Base-by-base conservation (phyloP, 2,888 invertebrate species). In the Drosophila sordidula region DNA sequence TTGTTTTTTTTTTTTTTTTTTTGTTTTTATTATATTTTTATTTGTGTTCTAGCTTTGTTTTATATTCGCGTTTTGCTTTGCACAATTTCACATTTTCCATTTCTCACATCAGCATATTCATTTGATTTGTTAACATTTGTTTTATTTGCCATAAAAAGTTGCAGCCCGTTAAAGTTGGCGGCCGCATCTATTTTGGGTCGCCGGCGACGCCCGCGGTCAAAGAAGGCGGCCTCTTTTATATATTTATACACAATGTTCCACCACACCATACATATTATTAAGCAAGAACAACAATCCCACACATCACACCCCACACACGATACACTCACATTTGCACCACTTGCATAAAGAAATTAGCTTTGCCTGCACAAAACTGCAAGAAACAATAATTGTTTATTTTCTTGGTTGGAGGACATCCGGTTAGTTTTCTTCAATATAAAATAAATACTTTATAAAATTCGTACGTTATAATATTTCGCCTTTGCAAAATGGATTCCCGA, bases 121-220 rank as follows among this genome's bases (percentile, higher is more conserved):
- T 71, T 66, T 69, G 70, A 73, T 66, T 67, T 61, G 56, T 58
- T 70, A 56, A 39, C 57, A 67, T 75, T 77, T 80, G 50, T 87
- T 83, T 76, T 75, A 72, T 88, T 78, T 71, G 83, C 76, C 83
- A 88, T 86, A 71, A 88, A 80, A 81, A 71, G 83, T 75, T 75
- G 83, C 83, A 86, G 75, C 51, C 71, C 86, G 69, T 78, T 87
- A 67, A 81, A 87, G 62, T 79, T 89, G 82, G 78, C 78, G 70
- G 89, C 55, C 88, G 64, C 62, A 65, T 70, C 88, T 82, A 82
- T 82, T 89, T 82, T 74, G 57, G 52, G 45, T 22, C 47, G 61
- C 61, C 63, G 49, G 57, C 66, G 62, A 54, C 56, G 75, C 51
- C 45, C 66, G 65, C 55, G 61, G 72, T 51, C 59, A 66, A 45